These are phyloP conservation scores for Lindbergichthys nudifrons DNA, from an alignment of 2,797 vertebrate genomes.

Conservation along the genomic window DNA sequence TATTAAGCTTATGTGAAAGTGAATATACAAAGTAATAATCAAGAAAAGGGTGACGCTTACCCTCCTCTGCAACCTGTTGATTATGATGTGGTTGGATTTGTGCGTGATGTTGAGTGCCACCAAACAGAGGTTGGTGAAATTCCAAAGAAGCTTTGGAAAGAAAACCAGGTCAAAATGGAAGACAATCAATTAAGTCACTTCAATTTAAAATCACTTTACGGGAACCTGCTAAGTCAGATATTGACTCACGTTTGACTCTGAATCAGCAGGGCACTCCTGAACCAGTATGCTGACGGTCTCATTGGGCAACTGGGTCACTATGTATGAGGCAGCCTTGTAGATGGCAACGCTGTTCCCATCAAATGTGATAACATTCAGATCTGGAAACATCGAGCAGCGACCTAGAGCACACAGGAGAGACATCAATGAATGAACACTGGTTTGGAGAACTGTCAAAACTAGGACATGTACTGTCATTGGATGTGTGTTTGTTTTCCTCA, in stretches of 20 bases:
- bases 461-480: background rate
- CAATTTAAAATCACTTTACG: background rate
- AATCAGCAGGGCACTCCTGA: conserved; percentile 86
- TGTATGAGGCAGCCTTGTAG: conserved; percentile 93
- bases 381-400: conserved; percentile 95
- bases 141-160: conserved; percentile 86
- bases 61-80: conserved; percentile 91
- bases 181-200: background rate
- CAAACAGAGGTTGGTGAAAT: conserved; percentile 90
- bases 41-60: conserved; percentile 75
- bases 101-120: conserved; percentile 92
- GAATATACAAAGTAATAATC: background rate
- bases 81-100: conserved; percentile 86
- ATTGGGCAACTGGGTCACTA: conserved; percentile 88
- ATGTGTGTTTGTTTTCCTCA: conserved; percentile 76
- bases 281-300: conserved; percentile 90
- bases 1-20: background rate
- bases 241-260: conserved; percentile 83
- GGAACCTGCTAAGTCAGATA: background rate
- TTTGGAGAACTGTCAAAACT: background rate
- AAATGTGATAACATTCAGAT: conserved; percentile 94
- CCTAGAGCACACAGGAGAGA: conserved; percentile 77
- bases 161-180: conserved; percentile 10
- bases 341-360: conserved; percentile 91
- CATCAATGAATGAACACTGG: background rate